These are phyloP conservation scores for Tautogolabrus adspersus DNA, from an alignment of 2,113 vertebrate species.

Conservation along the genomic window DNA sequence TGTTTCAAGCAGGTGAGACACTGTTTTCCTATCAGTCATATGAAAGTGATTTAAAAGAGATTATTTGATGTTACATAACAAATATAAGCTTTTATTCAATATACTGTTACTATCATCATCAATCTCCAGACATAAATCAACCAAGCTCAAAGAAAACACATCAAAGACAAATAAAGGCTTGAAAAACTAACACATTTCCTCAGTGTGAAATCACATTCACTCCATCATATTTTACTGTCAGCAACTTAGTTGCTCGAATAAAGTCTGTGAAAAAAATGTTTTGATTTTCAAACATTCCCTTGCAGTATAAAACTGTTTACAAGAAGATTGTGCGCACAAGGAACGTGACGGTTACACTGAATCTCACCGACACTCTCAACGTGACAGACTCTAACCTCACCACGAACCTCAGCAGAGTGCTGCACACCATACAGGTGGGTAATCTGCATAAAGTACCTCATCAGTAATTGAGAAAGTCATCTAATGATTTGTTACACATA, in stretches of 20 bases:
- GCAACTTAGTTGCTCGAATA: neutral
- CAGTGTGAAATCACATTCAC: neutral
- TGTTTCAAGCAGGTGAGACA: constrained; percentile 97
- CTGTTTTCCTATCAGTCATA: neutral
- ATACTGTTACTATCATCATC: neutral
- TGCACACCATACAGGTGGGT: constrained; percentile 84
- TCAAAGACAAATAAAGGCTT: neutral
- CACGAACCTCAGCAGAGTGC: constrained; percentile 86
- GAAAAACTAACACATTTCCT: neutral
- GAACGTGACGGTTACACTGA: constrained; percentile 75
- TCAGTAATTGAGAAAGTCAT: neutral
- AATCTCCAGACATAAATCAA: neutral
- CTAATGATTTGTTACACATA: neutral
- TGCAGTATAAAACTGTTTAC: constrained; percentile 93
- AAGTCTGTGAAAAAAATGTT: neutral
- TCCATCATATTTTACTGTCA: neutral
- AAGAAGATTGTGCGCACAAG: constrained; percentile 89
- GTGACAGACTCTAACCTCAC: constrained; percentile 71
- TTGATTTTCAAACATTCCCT: constrained; percentile 14
- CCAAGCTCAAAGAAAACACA: neutral
- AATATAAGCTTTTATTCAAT: neutral
- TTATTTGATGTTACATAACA: neutral
- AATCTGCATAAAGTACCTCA: no score
- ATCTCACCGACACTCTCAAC: constrained; percentile 72
- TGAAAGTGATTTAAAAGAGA: no score